Evolutionary conservation across 2,113 vertebrate species (phyloP), one percentile per base, ranked within the genome.

Genomic region (Gymnogyps californianus): DNA sequence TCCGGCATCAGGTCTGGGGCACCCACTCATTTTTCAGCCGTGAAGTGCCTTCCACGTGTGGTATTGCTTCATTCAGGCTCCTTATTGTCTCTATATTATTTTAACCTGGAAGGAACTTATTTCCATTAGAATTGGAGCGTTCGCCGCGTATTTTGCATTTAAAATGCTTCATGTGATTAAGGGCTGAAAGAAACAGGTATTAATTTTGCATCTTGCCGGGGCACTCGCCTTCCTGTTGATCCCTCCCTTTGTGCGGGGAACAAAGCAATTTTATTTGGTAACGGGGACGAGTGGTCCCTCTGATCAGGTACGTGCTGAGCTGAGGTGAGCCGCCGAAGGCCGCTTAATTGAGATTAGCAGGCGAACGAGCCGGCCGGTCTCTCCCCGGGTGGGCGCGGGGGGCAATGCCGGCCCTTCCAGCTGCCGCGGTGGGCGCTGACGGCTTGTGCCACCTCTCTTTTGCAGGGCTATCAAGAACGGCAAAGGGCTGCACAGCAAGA

Each of bases 401-500:
- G 51, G 75, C 36, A 13, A 14, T 13, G 25, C 34, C 8, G 5
- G 12, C 14, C 9, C 62, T 11, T 9, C 22, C 51, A 4, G 61
- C 31, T 3, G 2, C 25, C 2, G 8, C 15, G 6, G 38, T 11
- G 6, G 59, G 15, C 3, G 34, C 66, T 64, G 58, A 72, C 4
- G 28, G 36, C 42, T 4, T 0, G 18, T 7, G 14, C 16, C 69
- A 7, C 57, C 29, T 87, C 46, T 74, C 20, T 22, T 24, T 16
- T 12, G 54, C 96, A 99, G 99, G 98, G 99, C 99, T 44, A 99
- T 99, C 97, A 99, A 99, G 98, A 99, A 99, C 17, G 99, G 99
- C n/a, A 99, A 99, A 97, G 99, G 99, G 46, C 97, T 99, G 91
- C 99, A 99, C 98, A 99, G 99, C 98, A 99, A 99, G 98, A 99